Percentiles rank a stretch among this genome's conserved stretches.
Evolutionary conservation across 2,113 vertebrate genomes (phyloP).

Genomic region (Aviceda subcristata): DNA sequence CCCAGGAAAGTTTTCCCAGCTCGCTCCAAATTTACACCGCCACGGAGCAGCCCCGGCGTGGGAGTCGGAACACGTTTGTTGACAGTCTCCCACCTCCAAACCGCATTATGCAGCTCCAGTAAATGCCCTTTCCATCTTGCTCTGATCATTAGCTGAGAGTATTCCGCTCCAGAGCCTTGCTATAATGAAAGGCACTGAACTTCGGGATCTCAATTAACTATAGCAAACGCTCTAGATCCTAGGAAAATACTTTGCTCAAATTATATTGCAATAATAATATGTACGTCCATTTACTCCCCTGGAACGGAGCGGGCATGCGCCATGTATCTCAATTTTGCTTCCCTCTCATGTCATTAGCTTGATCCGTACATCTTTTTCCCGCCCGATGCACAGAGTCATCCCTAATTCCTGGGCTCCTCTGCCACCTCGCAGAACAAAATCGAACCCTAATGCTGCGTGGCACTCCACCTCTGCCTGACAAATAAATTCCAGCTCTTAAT

Average conservation of each 20-base stretch:
- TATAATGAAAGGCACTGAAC: slow-evolving; percentile 50
- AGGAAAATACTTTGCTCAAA: slow-evolving; percentile 37
- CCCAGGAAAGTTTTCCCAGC: not conserved
- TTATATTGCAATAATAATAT: slow-evolving; percentile 21
- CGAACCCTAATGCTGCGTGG: rapidly evolving
- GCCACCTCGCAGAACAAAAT: not conserved
- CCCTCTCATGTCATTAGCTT: not conserved
- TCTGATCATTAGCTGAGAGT: not conserved
- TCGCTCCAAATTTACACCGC: rapidly evolving
- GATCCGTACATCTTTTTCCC: not conserved
- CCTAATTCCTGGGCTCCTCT: not conserved
- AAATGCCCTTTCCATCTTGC: slow-evolving; percentile 40
- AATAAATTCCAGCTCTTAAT: not conserved
- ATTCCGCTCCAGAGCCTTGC: slow-evolving; percentile 50
- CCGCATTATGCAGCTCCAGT: not conserved
- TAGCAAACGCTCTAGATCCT: slow-evolving; percentile 35
- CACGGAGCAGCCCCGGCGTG: rapidly evolving
- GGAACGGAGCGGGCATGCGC: not conserved
- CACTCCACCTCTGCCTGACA: not conserved
- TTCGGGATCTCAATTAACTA: slow-evolving; percentile 49
- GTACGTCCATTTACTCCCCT: not conserved
- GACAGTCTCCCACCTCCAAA: not conserved
- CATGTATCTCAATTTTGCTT: not conserved
- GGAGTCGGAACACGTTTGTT: not conserved
- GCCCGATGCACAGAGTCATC: not conserved